Conservation (phyloP, 2,797 vertebrate species). For the Microctenopoma steveboyesi region DNA sequence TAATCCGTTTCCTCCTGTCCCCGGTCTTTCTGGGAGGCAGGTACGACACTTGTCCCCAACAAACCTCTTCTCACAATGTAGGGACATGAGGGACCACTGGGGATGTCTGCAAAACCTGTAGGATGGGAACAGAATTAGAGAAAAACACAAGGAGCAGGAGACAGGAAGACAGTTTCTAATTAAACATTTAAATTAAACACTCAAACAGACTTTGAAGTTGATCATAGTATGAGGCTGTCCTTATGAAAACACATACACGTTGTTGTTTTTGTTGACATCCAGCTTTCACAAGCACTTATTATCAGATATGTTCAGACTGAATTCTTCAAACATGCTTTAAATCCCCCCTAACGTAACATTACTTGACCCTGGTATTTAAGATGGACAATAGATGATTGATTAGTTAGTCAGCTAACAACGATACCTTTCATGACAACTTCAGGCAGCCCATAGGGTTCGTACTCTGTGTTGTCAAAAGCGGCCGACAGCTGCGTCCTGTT, state of each 20-base stretch:
- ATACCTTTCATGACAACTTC: constrained; percentile 89
- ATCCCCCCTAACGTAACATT: not conserved
- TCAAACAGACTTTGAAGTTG: not conserved
- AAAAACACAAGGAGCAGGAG: not conserved
- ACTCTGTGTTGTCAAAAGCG: constrained; percentile 86
- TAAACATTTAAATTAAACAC: not conserved
- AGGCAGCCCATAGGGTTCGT: constrained; percentile 87
- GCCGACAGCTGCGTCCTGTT: constrained; percentile 83
- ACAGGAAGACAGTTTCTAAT: not conserved
- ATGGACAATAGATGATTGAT: not conserved
- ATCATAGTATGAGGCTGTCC: no score
- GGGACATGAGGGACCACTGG: constrained; percentile 83
- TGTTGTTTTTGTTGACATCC: no score
- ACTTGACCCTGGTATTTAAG: not conserved
- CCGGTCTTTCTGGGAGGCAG: constrained; percentile 60
- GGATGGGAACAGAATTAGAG: not conserved
- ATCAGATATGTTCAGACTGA: no score
- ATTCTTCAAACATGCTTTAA: no score
- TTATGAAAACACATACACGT: no score
- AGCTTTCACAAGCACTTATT: no score
- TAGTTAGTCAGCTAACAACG: not conserved
- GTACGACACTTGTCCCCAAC: constrained; percentile 79
- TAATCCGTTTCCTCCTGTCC: constrained; percentile 68
- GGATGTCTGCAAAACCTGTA: constrained; percentile 88
- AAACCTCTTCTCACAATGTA: constrained; percentile 87